These are phyloP conservation scores for Hirudo medicinalis DNA, from an alignment of 1,140 invertebrate genomes.

Conservation along the genomic window DNA sequence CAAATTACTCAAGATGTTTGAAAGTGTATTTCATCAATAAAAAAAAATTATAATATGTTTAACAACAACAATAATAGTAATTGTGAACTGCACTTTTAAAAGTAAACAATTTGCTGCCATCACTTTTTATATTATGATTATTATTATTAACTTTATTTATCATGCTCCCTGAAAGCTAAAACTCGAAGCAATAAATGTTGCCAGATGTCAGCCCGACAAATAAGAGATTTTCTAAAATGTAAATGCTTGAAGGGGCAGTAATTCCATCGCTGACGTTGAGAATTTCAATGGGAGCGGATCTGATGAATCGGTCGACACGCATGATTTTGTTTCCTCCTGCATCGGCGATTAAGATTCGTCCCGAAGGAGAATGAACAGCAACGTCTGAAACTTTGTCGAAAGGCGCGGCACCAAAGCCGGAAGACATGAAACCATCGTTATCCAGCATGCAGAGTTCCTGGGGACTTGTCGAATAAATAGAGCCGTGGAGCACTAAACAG, in stretches of 20 bases:
- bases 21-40: too few species aligned
- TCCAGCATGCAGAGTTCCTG: neutral
- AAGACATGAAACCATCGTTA: neutral
- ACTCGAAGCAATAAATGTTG: neutral
- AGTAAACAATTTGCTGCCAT: too few species aligned
- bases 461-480: neutral
- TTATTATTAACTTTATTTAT: neutral
- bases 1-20: too few species aligned
- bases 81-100: too few species aligned
- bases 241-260: neutral
- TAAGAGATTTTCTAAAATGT: neutral
- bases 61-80: too few species aligned
- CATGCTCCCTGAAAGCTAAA: neutral
- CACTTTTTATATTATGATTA: too few species aligned
- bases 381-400: neutral
- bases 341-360: neutral
- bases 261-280: neutral
- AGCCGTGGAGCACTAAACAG: neutral
- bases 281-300: neutral
- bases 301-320: neutral
- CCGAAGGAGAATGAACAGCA: neutral
- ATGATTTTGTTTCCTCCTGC: neutral
- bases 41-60: too few species aligned
- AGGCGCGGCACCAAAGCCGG: neutral
- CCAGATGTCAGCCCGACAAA: constrained; percentile 4